Conservation (phyloP, 2,113 vertebrate species). For the Actinemys pallida region DNA sequence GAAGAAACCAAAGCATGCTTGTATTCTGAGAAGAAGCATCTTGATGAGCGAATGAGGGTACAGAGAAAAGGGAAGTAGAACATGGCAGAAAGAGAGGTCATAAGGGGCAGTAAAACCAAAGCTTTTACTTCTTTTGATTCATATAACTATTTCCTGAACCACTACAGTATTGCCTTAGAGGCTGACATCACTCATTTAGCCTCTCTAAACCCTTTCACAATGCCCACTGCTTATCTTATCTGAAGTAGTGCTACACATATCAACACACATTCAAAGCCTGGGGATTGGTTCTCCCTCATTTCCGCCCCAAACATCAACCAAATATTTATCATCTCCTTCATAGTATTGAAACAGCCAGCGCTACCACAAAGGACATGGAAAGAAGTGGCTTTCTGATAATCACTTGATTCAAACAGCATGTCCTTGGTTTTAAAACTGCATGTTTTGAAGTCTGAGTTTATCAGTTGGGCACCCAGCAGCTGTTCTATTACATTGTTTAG, state of each 20-base stretch:
- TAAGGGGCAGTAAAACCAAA: not conserved
- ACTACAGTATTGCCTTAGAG: constrained; percentile 27
- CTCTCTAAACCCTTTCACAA: constrained; percentile 42
- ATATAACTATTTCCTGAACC: constrained; percentile 15
- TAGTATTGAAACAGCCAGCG: not conserved
- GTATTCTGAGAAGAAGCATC: not conserved
- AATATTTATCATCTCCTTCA: constrained; percentile 42
- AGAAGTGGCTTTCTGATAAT: constrained; percentile 18
- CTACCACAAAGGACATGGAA: constrained; percentile 1
- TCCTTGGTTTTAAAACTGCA: not conserved
- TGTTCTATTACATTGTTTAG: not conserved
- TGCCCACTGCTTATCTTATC: constrained; percentile 67
- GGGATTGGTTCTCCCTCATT: constrained; percentile 3
- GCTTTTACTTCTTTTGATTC: not conserved
- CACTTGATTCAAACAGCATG: not conserved
- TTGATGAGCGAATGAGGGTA: not conserved
- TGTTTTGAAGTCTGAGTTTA: not conserved
- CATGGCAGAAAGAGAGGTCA: not conserved
- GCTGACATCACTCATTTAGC: constrained; percentile 37
- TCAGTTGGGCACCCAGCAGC: not conserved
- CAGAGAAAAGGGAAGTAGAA: not conserved
- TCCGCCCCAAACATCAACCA: constrained; percentile 12
- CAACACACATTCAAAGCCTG: constrained; percentile 45
- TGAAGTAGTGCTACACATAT: constrained; percentile 51
- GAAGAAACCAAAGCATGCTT: accelerated